Evolutionary conservation across 2,113 vertebrate genomes (phyloP), one percentile per base, ranked within the genome.

Genomic region (Aplodontia rufa): DNA sequence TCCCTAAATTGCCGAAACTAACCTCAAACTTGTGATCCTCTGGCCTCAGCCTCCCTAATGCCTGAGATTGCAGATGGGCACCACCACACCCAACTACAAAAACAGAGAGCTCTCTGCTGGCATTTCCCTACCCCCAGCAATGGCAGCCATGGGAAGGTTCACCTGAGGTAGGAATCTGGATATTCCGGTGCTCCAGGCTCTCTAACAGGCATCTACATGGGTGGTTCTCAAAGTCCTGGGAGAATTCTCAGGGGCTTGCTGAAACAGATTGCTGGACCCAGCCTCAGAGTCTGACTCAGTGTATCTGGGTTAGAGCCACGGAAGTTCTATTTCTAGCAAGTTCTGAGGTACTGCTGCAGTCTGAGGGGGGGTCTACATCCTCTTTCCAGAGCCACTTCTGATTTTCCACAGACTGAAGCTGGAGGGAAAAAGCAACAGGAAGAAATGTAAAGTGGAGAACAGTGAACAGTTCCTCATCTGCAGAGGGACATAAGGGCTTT

Each of bases 101-200:
- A 66, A n/a, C n/a, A 16, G 32, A 66, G 16, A 60, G 8, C 62
- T 68, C 35, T 79, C 71, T 24, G 13, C n/a, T 37, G 47, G 30
- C 37, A 3, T 53, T 87, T 62, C 60, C 88, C 37, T 37, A 8
- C 68, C 26, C 22, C 40, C 9, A 3, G 37, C 0, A 1, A 60
- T 0, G 12, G 28, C n/a, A 32, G 74, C 55, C 75, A 3, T 0
- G 0, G 24, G n/a, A 60, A 47, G 28, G 30, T 6, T 13, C 17
- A 13, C 30, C 8, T 53, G 19, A 1, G 49, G 62, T 2, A 1
- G 68, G 42, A 71, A 30, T 12, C 72, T 19, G 10, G 24, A 14
- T 24, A 8, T 4, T 62, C 53, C 53, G n/a, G 37, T 12, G 19
- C 40, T 74, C 60, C 60, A 8, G 53, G 7, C 35, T 47, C 66